Percentiles rank a stretch among this genome's conserved stretches.
Conservation (phyloP, 2,888 invertebrate genomes). For the Conchocele bisecta region DNA sequence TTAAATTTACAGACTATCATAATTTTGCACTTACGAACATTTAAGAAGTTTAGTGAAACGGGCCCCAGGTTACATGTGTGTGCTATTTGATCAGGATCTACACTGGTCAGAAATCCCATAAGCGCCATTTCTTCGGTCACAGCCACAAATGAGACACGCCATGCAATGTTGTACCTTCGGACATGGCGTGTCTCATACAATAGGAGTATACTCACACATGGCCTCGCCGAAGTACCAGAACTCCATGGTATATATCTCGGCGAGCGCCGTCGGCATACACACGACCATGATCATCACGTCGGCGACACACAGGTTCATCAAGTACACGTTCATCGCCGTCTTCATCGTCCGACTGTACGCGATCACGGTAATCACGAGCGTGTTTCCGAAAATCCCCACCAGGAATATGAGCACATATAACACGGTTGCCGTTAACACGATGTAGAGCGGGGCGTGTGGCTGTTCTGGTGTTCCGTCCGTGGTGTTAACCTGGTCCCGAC, state of each 20-base stretch:
- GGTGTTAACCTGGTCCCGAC: too few relatives aligned
- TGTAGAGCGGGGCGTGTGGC: slow-evolving; percentile 25
- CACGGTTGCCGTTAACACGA: slow-evolving; percentile 85
- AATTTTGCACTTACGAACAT: too few relatives aligned
- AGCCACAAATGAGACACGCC: too few relatives aligned
- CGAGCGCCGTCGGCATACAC: slow-evolving; percentile 95
- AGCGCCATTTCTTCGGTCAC: too few relatives aligned
- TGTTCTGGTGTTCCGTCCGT: too few relatives aligned
- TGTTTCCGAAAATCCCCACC: slow-evolving; percentile 94
- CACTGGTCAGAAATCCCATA: too few relatives aligned
- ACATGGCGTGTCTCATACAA: too few relatives aligned
- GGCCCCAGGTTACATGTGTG: too few relatives aligned
- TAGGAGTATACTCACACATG: slow-evolving; percentile 94
- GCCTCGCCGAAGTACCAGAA: slow-evolving; percentile 96
- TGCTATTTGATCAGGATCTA: too few relatives aligned
- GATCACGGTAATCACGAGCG: slow-evolving; percentile 96
- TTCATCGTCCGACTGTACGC: slow-evolving; percentile 88
- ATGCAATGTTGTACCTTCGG: too few relatives aligned
- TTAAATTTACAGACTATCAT: too few relatives aligned
- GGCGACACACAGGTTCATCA: slow-evolving; percentile 96
- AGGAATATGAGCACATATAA: slow-evolving; percentile 94
- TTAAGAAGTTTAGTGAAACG: too few relatives aligned
- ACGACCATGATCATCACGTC: slow-evolving; percentile 95
- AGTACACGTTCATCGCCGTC: slow-evolving; percentile 96
- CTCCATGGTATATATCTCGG: slow-evolving; percentile 95